Evolutionary conservation across 2,113 vertebrate genomes (phyloP), one percentile per base, ranked within the genome.

Genomic region (Scatophagus argus): DNA sequence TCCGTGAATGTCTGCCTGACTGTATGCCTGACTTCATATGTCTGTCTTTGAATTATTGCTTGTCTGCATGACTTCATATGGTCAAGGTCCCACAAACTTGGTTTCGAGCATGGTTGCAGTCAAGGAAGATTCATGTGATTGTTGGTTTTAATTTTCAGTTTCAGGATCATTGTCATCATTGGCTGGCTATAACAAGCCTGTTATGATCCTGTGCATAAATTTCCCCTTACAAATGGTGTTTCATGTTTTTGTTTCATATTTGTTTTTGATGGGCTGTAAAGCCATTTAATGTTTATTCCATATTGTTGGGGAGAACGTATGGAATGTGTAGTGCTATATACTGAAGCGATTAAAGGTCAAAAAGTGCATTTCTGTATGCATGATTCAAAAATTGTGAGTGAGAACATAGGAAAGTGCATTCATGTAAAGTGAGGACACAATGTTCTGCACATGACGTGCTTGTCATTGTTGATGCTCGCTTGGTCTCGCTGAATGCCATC

Each of bases 21-120:
- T 72, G 34, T 64, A n/a, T n/a, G n/a, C n/a, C n/a, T n/a, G n/a
- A n/a, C n/a, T 29, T 65, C 58, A 51, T 61, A 16, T 58, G 8
- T 71, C 41, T 27, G 6, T 61, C 51, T 60, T 19, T 68, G 34
- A 68, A 62, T 39, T 70, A 39, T 41, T 2, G 68, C 63, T 52
- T 12, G 51, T 83, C 63, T 89, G 86, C 89, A 91, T 91, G 89
- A 61, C 29, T 51, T 60, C 56, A 43, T 63, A 41, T 19, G 51
- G 43, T 74, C 31, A 39, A 13, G 38, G 56, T 73, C 44, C 61
- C 25, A 25, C 52, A 68, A 19, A 43, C 19, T 81, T 81, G n/a
- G 32, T 87, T 87, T 77, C 60, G 65, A 82, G 90, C 88, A 93
- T 91, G 88, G 39, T 47, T 70, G 36, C 36, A 59, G 38, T 79